Percentiles rank a stretch among this genome's conserved stretches.
Evolutionary conservation across 2,888 invertebrate genomes (phyloP).

Genomic region (Caenorhabditis sp.): DNA sequence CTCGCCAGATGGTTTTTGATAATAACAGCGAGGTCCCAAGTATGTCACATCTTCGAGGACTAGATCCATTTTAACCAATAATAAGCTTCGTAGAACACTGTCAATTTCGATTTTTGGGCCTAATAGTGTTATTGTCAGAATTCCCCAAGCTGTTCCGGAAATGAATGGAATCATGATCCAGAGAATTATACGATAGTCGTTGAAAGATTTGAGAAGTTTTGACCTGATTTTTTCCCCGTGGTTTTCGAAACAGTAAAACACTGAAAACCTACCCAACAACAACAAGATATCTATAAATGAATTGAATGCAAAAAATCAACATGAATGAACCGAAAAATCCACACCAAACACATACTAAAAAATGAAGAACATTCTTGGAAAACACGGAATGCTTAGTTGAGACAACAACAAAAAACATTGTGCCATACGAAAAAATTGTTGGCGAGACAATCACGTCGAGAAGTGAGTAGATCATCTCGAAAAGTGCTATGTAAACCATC

Average conservation of each 20-base stretch:
- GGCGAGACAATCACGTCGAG: too few species aligned
- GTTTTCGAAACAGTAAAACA: too few species aligned
- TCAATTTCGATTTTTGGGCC: not conserved
- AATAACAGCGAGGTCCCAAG: not conserved
- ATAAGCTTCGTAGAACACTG: not conserved
- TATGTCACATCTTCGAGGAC: not conserved
- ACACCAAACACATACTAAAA: too few species aligned
- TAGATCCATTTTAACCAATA: not conserved
- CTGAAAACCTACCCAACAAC: not conserved
- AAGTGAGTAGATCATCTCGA: too few species aligned
- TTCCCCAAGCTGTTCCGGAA: not conserved
- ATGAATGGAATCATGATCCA: not conserved
- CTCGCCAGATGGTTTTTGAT: not conserved
- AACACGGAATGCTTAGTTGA: too few species aligned
- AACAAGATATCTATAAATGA: constrained; percentile 12
- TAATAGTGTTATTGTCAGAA: not conserved
- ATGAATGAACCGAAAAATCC: constrained; percentile 8
- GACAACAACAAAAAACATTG: too few species aligned
- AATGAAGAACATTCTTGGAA: too few species aligned
- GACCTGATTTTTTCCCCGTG: too few species aligned
- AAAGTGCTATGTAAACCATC: too few species aligned
- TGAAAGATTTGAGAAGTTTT: not conserved
- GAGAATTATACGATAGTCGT: not conserved
- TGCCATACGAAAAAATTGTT: too few species aligned
- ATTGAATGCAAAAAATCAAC: constrained; percentile 9